Evolutionary conservation across 30 jellyfish, hydroid and myxozoan genomes (phyloP), one percentile per base, ranked within the genome.

Genomic region (Euphysa ruthae): DNA sequence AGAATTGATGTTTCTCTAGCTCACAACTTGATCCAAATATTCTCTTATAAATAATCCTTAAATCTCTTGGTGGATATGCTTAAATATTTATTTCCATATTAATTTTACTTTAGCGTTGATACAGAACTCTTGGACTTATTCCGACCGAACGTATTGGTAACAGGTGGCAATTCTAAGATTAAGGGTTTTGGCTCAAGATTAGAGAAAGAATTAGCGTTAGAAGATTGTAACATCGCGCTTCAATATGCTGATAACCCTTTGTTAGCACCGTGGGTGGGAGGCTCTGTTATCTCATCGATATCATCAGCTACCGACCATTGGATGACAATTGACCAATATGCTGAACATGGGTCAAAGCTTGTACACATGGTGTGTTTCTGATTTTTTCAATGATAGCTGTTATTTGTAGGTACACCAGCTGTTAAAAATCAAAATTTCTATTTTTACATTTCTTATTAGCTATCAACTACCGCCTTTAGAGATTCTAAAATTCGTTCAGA

Each of bases 241-340:
- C 57, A 25, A 20, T 35, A 69, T 14, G 87, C 97, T 1, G 70
- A 61, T 38, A 82, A 88, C 43, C 95, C 97, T 29, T 43, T 68
- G 19, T 71, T 83, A 4, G 93, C 97, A 19, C 50, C 97, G 6
- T 88, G 97, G 97, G 56, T 73, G n/a, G 97, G 97, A 6, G 97
- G 95, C 24, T 81, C 97, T 1, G 78, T 88, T 1, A 50, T 88
- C 22, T 64, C 96, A 33, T 88, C 97, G 5, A 64, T 78, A 19
- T 75, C 97, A n/a, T 65, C 85, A 13, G 80, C 69, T 74, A 43
- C 77, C 4, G 82, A 74, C 30, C 93, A 80, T 62, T 88, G 95
- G 73, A 63, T 88, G 7, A 58, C 93, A 15, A 74, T 89, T 24
- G 97, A 88, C 33, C 86, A 80, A 70, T 88, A 88, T 49, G 95